Conservation (phyloP, 2,888 invertebrate species). For the Brachynemurus nebulosus region DNA sequence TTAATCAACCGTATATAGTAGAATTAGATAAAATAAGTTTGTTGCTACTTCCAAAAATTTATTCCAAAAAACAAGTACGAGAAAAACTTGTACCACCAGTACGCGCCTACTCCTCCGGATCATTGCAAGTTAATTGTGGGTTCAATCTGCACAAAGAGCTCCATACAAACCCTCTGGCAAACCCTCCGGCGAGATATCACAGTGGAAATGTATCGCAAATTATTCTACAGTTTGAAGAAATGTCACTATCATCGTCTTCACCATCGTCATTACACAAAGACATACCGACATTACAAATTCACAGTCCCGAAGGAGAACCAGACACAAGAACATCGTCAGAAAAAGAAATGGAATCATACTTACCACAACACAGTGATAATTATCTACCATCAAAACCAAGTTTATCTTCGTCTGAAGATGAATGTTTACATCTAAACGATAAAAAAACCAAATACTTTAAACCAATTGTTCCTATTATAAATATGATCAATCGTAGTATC, state of each 20-base stretch:
- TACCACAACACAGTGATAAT: neutral
- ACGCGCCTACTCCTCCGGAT: neutral
- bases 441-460: constrained; percentile 3
- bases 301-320: neutral
- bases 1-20: neutral
- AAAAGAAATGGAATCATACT: constrained; percentile 9
- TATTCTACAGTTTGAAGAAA: constrained; percentile 16
- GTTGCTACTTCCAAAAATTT: no score
- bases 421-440: neutral
- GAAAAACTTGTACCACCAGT: no score
- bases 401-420: neutral
- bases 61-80: neutral
- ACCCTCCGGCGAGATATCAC: neutral
- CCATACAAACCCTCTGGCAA: neutral
- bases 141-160: neutral
- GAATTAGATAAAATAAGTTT: neutral
- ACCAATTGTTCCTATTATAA: constrained; percentile 15
- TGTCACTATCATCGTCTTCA: neutral
- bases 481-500: constrained; percentile 15
- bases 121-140: neutral
- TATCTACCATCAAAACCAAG: neutral
- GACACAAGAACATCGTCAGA: constrained; percentile 6
- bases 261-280: no score
- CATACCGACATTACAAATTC: neutral
- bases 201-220: constrained; percentile 17